Evolutionary conservation across 2,797 vertebrate species (phyloP).

Genomic region (Sebastes alutus): DNA sequence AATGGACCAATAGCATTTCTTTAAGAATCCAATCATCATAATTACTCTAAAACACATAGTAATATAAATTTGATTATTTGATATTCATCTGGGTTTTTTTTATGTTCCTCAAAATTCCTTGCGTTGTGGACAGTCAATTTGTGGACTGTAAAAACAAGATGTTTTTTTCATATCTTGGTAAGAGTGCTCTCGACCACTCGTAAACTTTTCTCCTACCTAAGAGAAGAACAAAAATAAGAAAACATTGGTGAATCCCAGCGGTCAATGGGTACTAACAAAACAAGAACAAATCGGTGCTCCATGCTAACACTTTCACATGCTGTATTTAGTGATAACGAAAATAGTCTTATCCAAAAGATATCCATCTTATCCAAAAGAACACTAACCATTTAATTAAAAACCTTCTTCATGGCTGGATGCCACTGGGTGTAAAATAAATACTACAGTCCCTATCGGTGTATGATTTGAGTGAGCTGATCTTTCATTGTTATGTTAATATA

Average conservation of each 20-base stretch:
- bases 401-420: background rate
- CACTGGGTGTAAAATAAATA: background rate
- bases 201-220: background rate
- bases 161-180: background rate
- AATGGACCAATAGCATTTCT: background rate
- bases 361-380: too few species aligned
- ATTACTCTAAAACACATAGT: background rate
- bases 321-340: too few species aligned
- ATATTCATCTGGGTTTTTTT: too few species aligned
- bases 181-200: background rate
- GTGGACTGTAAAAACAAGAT: background rate
- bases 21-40: background rate
- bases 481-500: too few species aligned
- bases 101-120: background rate
- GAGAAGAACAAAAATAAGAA: background rate
- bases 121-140: background rate
- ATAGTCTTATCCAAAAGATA: too few species aligned
- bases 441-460: background rate
- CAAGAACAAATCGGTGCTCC: too few species aligned
- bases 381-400: too few species aligned
- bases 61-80: too few species aligned
- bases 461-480: background rate
- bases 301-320: too few species aligned
- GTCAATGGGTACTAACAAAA: too few species aligned
- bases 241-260: too few species aligned